Evolutionary conservation across 2,888 invertebrate species (phyloP), one percentile per base, ranked within the genome.

Genomic region (Pterostichus madidus): DNA sequence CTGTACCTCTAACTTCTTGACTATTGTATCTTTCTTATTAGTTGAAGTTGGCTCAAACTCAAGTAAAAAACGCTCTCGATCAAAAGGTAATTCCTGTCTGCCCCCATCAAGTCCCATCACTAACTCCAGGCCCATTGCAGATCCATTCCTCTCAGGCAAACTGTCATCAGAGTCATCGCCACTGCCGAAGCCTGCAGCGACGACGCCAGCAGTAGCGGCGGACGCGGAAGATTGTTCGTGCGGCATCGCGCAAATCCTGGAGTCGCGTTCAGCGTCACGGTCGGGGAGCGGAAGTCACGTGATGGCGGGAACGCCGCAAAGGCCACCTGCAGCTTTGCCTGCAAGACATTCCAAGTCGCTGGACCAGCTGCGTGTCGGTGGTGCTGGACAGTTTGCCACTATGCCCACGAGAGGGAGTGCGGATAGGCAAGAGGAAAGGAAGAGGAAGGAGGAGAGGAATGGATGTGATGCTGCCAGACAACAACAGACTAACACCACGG

Each of bases 271-370:
- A 7, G 89, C 93, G 15, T 91, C 92, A 8, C 91, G 91, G 88
- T 89, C 90, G 6, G 90, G 91, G 24, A 24, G 24, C 24, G 24
- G 24, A 24, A 24, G 24, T 24, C 24, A 24, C 24, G 24, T 24
- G 24, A 24, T 24, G 24, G 90, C 92, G 5, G 89, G 92, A 0
- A 92, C 93, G 0, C 94, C 94, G 5, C 92, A 92, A 84, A 85
- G 85, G 32, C 85, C 85, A 5, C 85, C 88, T 0, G 87, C 89
- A 85, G 92, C 92, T 0, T 87, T 94, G 61, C 94, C 94, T 0
- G 93, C 95, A 0, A 91, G 96, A 81, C 96, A 96, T 87, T 96
- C 96, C 88, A 96, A 96, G 88, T 96, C 96, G 0, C 89, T 96
- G 85, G 96, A 96, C 89, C 96, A 96, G 86, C 89, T 96, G 68